phyloP scores from a whole-genome alignment of 2,888 invertebrate genomes.

The Orthosia incerta region DNA sequence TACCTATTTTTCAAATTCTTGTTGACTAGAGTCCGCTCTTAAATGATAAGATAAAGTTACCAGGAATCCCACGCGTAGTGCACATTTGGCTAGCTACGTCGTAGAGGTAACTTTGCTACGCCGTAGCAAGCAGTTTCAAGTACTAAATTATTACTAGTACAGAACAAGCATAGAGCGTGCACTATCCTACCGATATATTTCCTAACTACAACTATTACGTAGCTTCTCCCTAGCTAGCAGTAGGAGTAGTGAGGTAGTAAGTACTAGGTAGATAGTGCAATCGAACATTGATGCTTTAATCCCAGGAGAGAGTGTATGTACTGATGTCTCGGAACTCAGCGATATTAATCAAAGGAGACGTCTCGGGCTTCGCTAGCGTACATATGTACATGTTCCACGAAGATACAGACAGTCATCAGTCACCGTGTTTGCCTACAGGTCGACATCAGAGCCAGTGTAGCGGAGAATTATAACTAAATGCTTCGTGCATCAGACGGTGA shows the following conservation, averaged over 20 bases:
- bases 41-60: no score
- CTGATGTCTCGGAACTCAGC: constrained; percentile 20
- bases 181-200: background rate
- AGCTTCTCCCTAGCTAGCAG: background rate
- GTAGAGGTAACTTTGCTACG: background rate
- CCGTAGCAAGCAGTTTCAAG: constrained; percentile 6
- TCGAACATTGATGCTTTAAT: constrained; percentile 37
- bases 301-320: constrained; percentile 12
- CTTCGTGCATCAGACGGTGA: background rate
- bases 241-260: background rate
- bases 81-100: background rate
- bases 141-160: background rate
- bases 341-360: constrained; percentile 42
- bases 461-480: background rate
- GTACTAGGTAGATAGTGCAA: background rate
- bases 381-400: background rate
- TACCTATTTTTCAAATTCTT: no score
- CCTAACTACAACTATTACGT: background rate
- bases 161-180: background rate
- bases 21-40: no score
- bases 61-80: background rate
- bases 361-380: constrained; percentile 8
- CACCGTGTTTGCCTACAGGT: background rate
- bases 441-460: background rate
- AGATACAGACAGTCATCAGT: background rate